Base-by-base conservation (phyloP, 2,113 vertebrate species). In the Erinaceus europaeus region DNA sequence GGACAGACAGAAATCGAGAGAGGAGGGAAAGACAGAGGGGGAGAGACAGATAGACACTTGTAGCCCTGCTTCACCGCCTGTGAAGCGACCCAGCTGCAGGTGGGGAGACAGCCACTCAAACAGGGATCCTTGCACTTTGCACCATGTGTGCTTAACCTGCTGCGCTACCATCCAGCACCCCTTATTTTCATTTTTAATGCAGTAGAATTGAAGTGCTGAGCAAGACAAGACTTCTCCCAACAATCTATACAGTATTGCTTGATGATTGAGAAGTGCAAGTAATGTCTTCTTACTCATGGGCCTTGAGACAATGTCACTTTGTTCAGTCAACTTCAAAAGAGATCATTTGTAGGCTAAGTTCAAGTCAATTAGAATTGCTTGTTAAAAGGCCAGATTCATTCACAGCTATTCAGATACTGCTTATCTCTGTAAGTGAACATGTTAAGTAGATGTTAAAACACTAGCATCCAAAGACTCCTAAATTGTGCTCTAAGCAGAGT, bases 211-310 rank as follows among this genome's bases (percentile, higher is more conserved):
- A 90, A 80, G 34, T 57, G 11, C 18, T 46, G 18, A 80, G 11
- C 25, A 3, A 4, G 3, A 1, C 0, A 9, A 36, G 14, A 55
- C 32, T 75, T 69, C 29, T 50, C 38, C 53, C 53, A 42, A 10
- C 10, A 61, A 29, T 1, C 0, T 18, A 5, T 34, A 12, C 12
- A 4, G 15, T 27, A 7, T 18, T 34, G 38, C 13, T 12, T 44
- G 36, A 36, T 36, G 29, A n/a, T n/a, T 38, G 10, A 89, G 9
- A 2, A 4, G 65, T n/a, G 52, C 25, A 48, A 65, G 20, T 3
- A 4, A n/a, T n/a, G n/a, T n/a, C n/a, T n/a, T 0, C 52, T 6
- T 42, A 2, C n/a, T 61, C 10, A 1, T 46, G 5, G 36, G 1
- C 18, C 9, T 36, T 36, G 23, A 23, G 11, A 55, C 42, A 52